Evolutionary conservation across 2,888 invertebrate species (phyloP).

Genomic region (Geotrupes spiniger): DNA sequence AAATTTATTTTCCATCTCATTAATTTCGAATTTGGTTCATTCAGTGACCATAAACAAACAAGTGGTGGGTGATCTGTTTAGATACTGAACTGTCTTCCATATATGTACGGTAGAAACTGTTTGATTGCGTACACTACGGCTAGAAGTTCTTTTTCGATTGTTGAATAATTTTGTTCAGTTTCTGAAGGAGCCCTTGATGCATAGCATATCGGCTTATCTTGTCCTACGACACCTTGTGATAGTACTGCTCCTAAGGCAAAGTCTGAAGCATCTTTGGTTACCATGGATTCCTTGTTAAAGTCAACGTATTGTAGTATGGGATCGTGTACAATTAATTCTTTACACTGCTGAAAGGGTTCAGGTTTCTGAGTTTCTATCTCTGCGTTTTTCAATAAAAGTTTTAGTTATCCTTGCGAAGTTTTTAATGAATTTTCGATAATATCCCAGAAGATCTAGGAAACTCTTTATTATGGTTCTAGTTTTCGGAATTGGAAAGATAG

Average conservation of each 20-base stretch:
- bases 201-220: no score
- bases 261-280: conserved; percentile 30
- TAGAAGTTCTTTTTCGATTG: no score
- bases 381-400: conserved; percentile 26
- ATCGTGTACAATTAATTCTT: conserved; percentile 21
- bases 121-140: conserved; percentile 21
- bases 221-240: no score
- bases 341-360: conserved; percentile 25
- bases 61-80: background rate
- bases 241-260: no score
- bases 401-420: conserved; percentile 3
- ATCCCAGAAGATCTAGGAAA: conserved; percentile 8
- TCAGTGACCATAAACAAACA: no score
- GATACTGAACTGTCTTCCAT: background rate
- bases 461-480: conserved; percentile 13
- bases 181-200: no score
- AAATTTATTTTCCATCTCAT: conserved; percentile 3
- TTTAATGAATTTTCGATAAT: no score
- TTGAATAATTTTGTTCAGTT: conserved; percentile 25
- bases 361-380: conserved; percentile 9
- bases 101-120: conserved; percentile 27
- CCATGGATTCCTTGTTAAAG: conserved; percentile 27
- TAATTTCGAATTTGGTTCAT: no score
- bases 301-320: no score
- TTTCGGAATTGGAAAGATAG: no score